A percentile compares a stretch with the other conserved stretches of the same genome.
phyloP scores from a whole-genome alignment of 1,140 invertebrate genomes.

The Aphaenogaster rudis region DNA sequence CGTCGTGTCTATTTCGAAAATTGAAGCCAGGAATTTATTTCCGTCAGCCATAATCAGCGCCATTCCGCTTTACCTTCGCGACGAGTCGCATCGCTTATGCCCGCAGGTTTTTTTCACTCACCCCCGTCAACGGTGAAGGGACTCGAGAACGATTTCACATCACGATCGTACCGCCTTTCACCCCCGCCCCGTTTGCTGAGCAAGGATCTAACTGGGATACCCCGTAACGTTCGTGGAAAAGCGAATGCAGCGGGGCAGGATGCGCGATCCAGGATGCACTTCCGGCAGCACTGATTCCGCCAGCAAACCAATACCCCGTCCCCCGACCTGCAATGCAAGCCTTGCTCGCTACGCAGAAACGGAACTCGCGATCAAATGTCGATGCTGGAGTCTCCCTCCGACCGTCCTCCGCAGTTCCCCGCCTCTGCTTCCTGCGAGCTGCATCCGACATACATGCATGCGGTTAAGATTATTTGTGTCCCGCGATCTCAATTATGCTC shows the following conservation, averaged over 20 bases:
- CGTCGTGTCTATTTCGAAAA: neutral
- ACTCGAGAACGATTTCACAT: constrained; percentile 77
- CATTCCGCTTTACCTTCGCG: neutral
- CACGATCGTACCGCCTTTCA: constrained; percentile 57
- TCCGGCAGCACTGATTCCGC: constrained; percentile 74
- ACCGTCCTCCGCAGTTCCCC: constrained; percentile 43
- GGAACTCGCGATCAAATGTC: constrained; percentile 74
- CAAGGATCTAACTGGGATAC: constrained; percentile 64
- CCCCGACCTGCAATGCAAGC: constrained; percentile 2
- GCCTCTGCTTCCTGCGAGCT: constrained; percentile 10
- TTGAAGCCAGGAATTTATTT: neutral
- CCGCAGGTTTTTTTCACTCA: constrained; percentile 37
- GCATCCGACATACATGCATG: constrained; percentile 43
- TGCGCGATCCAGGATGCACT: constrained; percentile 73
- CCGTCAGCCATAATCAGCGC: neutral
- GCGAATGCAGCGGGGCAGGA: constrained; percentile 72
- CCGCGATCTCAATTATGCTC: constrained; percentile 19
- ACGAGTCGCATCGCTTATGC: neutral
- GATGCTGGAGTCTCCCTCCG: constrained; percentile 58
- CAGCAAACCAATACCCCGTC: constrained; percentile 36
- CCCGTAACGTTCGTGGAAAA: constrained; percentile 69
- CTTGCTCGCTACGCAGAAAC: constrained; percentile 34
- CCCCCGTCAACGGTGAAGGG: constrained; percentile 7
- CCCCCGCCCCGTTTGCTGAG: constrained; percentile 48
- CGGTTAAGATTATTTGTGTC: constrained; percentile 42